Base-by-base conservation (phyloP, 2,888 invertebrate species). In the Therioaphis trifolii region DNA sequence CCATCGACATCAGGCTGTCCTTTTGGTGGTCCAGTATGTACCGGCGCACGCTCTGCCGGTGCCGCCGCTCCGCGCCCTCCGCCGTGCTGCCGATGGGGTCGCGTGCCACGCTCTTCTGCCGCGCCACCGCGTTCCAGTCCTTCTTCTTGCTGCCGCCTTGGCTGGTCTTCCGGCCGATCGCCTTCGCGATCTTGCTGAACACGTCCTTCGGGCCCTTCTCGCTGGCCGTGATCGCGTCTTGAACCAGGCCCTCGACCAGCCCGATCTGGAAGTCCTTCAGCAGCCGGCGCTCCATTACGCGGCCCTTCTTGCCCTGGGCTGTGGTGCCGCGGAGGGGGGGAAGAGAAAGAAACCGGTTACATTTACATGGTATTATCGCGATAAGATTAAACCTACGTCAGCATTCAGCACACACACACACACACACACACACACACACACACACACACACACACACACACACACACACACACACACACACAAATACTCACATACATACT, bases 251-350 rank as follows among this genome's bases (percentile, higher is more conserved):
- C 88, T 96, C 95, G 0, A 96, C 95, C 80, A 95, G 93, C 15
- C 96, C 96, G 86, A 96, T 96, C 88, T 95, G 95, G 92, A 96
- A 96, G 89, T 96, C 96, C 88, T 95, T 96, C 78, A 95, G 91
- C 21, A 96, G 92, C 52, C 95, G 91, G 24, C 96, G 91, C 87
- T 96, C 96, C 94, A 96, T 94, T 5, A 94, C 93, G 88, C 95
- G 93, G 4, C 95, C 95, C 87, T 94, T 94, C 88, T 94, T 94
- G 2, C 95, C 95, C 58, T 85, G 85, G 9, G 85, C 85, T 85
- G 18, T 4, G 4, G 35, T 0, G 24, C n/a, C n/a, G n/a, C n/a
- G n/a, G n/a, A n/a, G n/a, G n/a, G n/a, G n/a, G n/a, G n/a, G n/a
- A n/a, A n/a, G n/a, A n/a, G n/a, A n/a, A n/a, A n/a, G n/a, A n/a